Percentiles rank a stretch among this genome's conserved stretches.
Conservation (phyloP, 2,113 vertebrate species). For the Trichomycterus rosablanca region DNA sequence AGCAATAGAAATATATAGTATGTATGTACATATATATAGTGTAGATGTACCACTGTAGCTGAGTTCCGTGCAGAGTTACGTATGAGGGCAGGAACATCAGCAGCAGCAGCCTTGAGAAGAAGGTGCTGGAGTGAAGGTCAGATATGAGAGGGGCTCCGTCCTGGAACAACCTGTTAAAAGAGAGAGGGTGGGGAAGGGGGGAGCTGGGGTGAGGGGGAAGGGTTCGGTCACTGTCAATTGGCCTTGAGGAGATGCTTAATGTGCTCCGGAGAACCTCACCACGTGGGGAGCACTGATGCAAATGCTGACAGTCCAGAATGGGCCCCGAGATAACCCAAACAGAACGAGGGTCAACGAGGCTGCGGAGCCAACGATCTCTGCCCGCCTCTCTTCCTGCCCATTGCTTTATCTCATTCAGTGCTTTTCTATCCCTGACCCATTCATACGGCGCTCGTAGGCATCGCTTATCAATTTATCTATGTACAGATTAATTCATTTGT, state of each 20-base stretch:
- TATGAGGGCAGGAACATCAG: conserved; percentile 16
- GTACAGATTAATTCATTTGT: too few relatives aligned
- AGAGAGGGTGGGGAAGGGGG: conserved; percentile 22
- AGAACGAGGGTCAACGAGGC: conserved; percentile 28
- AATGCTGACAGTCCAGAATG: conserved; percentile 40
- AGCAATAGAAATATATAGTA: too few relatives aligned
- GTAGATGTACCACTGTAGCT: too few relatives aligned
- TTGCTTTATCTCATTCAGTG: too few relatives aligned
- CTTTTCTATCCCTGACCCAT: background rate
- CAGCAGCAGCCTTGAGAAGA: conserved; percentile 37
- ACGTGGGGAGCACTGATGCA: conserved; percentile 29
- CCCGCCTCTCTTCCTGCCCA: conserved; percentile 12
- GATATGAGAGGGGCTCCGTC: conserved; percentile 40
- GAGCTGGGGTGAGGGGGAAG: background rate
- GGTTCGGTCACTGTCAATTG: conserved; percentile 42
- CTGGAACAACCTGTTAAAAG: conserved; percentile 55
- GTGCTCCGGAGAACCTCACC: conserved; percentile 22
- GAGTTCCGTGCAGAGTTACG: too few relatives aligned
- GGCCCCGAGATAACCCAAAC: conserved; percentile 27
- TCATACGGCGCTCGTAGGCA: background rate
- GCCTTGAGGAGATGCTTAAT: conserved; percentile 39
- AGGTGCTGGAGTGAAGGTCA: conserved; percentile 41
- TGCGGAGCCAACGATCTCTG: conserved; percentile 16
- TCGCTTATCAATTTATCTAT: too few relatives aligned
- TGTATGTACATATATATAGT: too few relatives aligned